These are phyloP conservation scores for Tragelaphus strepsiceros DNA, from an alignment of 2,113 vertebrate genomes.

Conservation along the genomic window DNA sequence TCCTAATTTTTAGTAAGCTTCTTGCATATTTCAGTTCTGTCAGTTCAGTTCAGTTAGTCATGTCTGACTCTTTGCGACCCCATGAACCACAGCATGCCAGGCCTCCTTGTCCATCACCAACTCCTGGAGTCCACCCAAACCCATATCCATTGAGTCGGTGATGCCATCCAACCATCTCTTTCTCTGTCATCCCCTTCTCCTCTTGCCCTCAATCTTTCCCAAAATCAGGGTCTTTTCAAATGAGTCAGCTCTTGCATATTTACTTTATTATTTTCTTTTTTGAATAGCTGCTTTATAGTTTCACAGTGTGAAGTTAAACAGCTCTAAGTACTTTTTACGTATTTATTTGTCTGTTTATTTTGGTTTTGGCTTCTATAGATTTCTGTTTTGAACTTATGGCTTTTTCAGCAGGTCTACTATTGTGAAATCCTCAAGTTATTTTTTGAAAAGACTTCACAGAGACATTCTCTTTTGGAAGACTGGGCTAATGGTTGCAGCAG, in stretches of 20 bases:
- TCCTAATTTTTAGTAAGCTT: background rate
- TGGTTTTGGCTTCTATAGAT: background rate
- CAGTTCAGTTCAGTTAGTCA: too few relatives aligned
- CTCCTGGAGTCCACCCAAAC: too few relatives aligned
- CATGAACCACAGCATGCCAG: too few relatives aligned
- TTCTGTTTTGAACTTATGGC: background rate
- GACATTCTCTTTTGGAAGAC: background rate
- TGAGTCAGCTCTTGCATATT: background rate
- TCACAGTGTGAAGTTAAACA: background rate
- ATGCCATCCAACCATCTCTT: too few relatives aligned
- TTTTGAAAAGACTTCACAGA: background rate
- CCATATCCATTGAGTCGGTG: too few relatives aligned
- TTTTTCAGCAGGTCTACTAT: background rate
- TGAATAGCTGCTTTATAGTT: background rate
- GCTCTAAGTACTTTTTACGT: background rate
- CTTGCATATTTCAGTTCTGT: background rate
- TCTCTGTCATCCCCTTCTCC: too few relatives aligned
- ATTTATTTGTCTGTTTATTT: background rate
- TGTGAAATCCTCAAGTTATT: background rate
- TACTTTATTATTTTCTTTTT: background rate
- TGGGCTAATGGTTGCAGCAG: background rate
- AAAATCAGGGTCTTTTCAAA: too few relatives aligned
- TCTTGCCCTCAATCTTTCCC: too few relatives aligned
- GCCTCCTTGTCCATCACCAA: too few relatives aligned
- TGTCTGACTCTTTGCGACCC: too few relatives aligned